These are phyloP conservation scores for honey bee (Apis mellifera) DNA, from an alignment of 1,140 invertebrate species.

Conservation along the genomic window Amel_HAv3.1 CM009939.2:9401001-9401500, in stretches of 20 bases:
- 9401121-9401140: background rate
- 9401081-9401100: background rate
- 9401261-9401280: background rate
- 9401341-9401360: background rate
- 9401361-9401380: background rate
- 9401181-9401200: background rate
- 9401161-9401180: background rate
- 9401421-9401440: background rate
- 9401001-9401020: no score
- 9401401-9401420: background rate
- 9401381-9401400: background rate
- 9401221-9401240: background rate
- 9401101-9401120: no score
- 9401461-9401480: background rate
- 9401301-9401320: background rate
- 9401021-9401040: background rate
- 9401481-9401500: background rate
- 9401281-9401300: background rate
- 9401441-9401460: no score
- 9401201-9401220: background rate
- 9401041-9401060: no score
- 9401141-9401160: background rate
- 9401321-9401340: constrained; percentile 1
- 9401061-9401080: background rate
- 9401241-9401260: background rate